Evolutionary conservation across 1,140 invertebrate genomes (phyloP), one percentile per base, ranked within the genome.

Genomic region (Caenorhabditis briggsae): DNA sequence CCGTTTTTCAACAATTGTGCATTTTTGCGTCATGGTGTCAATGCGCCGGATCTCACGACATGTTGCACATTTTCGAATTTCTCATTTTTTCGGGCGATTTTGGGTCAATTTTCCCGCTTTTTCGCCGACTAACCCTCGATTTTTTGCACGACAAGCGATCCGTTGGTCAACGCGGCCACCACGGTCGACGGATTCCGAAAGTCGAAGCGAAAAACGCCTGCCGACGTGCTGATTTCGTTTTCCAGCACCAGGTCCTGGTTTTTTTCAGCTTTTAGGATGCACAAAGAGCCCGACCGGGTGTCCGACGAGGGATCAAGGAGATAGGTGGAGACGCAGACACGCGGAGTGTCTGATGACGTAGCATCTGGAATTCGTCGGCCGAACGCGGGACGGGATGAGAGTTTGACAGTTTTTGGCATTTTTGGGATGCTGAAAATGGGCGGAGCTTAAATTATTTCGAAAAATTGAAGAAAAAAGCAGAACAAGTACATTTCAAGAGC

Each of bases 121-220:
- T 33, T 33, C 1, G 33, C 33, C 33, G 33, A 33, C 33, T 33
- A 33, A 78, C 70, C 70, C 20, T 53, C 46, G 50, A 50, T 78
- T 53, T 78, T 20, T n/a, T 78, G 70, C 1, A 78, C 46, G 2
- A 78, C 70, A 8, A 78, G 46, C 18, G 70, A 78, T 78, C 70
- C 70, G 9, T 78, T 46, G 20, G 70, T 78, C 46, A 78, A n/a
- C n/a, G 70, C 70, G 11, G 70, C 70, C 7, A 78, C 70, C n/a
- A 78, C 46, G 2, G 70, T 78, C 46, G 70, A 78, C 46, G 70
- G 70, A 78, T 78, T 78, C 9, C 46, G 70, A 23, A 78, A 78
- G 50, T 78, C 70, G 20, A 78, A 78, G 7, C 70, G 70, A 78
- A 78, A 78, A 12, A 78, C 70, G n/a, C 70, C 70, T n/a, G 70